Evolutionary conservation across 30 jellyfish, hydroid and myxozoan genomes (phyloP).

Genomic region (Rhopilema esculentum): DNA sequence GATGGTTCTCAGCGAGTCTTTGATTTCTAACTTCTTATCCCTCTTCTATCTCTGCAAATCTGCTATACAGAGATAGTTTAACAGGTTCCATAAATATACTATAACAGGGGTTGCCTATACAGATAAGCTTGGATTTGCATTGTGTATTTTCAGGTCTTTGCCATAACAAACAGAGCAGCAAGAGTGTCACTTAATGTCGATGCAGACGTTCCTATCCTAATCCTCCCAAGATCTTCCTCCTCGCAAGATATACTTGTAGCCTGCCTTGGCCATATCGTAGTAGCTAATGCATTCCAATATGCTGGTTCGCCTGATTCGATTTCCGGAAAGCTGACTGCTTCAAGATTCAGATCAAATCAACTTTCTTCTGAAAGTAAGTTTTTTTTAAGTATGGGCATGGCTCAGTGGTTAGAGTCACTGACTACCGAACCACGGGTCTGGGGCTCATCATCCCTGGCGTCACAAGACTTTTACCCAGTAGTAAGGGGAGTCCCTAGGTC

Average conservation of each 20-base stretch:
- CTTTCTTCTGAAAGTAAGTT: background rate
- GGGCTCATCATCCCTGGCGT: no score
- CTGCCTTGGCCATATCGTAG: constrained; percentile 84
- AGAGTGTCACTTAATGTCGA: constrained; percentile 80
- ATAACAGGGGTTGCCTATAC: background rate
- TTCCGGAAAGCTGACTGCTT: constrained; percentile 79
- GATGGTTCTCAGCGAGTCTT: no score
- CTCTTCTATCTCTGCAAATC: no score
- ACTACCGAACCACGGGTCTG: no score
- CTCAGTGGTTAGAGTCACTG: no score
- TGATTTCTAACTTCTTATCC: no score
- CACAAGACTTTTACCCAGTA: no score
- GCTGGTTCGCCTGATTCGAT: constrained; percentile 86
- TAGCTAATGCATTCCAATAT: constrained; percentile 81
- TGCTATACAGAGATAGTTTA: no score
- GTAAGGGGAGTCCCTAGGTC: no score
- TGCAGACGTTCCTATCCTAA: constrained; percentile 93
- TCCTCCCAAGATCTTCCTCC: constrained; percentile 85
- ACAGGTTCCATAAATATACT: no score
- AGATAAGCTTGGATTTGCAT: background rate
- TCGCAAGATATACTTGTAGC: constrained; percentile 88
- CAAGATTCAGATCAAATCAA: constrained; percentile 70
- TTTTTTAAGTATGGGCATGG: background rate
- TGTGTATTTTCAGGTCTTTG: constrained; percentile 75
- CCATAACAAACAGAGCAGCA: constrained; percentile 90